These are phyloP conservation scores for Lordiphosa stackelbergi DNA, from an alignment of 1,140 invertebrate genomes.

Conservation along the genomic window DNA sequence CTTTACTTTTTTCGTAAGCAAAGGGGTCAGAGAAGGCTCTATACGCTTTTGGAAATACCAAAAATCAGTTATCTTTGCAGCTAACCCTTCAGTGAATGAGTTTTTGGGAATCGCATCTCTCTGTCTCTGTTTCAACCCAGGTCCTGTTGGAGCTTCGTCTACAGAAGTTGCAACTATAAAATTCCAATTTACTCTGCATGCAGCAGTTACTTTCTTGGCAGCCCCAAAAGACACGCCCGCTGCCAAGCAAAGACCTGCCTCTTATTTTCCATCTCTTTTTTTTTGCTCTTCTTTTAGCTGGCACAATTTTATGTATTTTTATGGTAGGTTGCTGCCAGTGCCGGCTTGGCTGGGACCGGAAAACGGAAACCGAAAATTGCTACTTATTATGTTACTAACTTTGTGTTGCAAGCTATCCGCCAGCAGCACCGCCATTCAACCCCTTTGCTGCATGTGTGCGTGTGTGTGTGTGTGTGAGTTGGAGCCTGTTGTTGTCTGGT, in stretches of 20 bases:
- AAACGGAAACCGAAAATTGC: constrained; percentile 75
- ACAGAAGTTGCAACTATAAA: constrained; percentile 62
- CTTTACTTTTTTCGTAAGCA: no score
- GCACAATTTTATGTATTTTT: constrained; percentile 73
- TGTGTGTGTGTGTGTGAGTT: constrained; percentile 14
- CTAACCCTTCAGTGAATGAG: background rate
- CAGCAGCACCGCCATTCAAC: background rate
- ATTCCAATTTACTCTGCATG: constrained; percentile 71
- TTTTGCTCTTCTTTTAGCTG: constrained; percentile 57
- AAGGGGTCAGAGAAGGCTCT: no score
- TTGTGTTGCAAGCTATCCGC: constrained; percentile 54
- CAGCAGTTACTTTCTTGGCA: constrained; percentile 66
- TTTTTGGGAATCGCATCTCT: constrained; percentile 11
- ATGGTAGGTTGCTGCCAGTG: constrained; percentile 67
- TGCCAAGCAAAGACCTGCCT: constrained; percentile 16
- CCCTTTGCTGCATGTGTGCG: constrained; percentile 5
- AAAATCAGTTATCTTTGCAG: no score
- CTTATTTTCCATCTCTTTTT: constrained; percentile 14
- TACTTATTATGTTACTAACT: constrained; percentile 75
- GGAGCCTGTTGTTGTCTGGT: constrained; percentile 53
- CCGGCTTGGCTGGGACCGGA: constrained; percentile 57
- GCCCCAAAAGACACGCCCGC: constrained; percentile 23
- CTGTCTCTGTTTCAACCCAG: constrained; percentile 27
- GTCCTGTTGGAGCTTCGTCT: constrained; percentile 40
- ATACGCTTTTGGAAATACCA: no score